These are phyloP conservation scores for Amblyraja radiata DNA, from an alignment of 2,797 vertebrate genomes.

Conservation along the genomic window DNA sequence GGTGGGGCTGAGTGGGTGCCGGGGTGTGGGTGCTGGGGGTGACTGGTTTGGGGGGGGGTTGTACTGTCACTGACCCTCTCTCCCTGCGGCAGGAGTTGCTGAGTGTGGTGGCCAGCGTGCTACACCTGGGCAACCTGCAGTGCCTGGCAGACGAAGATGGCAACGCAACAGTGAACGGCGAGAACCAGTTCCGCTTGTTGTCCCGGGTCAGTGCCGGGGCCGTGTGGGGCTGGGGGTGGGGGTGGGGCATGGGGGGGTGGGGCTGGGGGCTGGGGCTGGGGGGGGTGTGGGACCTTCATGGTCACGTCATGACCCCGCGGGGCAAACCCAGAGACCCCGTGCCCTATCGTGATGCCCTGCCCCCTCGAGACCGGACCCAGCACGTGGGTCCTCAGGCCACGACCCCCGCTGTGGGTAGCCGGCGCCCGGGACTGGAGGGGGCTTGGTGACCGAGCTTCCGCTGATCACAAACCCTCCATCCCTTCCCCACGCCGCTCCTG, in stretches of 20 bases:
- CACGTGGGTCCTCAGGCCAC: rapidly evolving
- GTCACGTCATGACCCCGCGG: too few relatives aligned
- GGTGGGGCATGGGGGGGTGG: too few relatives aligned
- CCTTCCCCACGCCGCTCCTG: too few relatives aligned
- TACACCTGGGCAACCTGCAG: constrained; percentile 90
- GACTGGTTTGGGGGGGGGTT: neutral
- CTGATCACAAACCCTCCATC: neutral
- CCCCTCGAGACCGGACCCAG: neutral
- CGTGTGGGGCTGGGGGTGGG: rapidly evolving
- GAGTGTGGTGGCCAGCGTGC: constrained; percentile 86
- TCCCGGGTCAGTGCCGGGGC: constrained; percentile 68
- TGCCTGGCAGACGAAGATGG: constrained; percentile 80
- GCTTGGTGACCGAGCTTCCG: too few relatives aligned
- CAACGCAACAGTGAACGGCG: constrained; percentile 75
- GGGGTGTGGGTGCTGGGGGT: neutral
- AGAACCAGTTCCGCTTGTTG: constrained; percentile 92
- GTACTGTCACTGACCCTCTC: neutral
- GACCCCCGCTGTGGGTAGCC: too few relatives aligned
- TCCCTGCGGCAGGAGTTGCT: constrained; percentile 70
- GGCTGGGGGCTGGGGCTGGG: too few relatives aligned
- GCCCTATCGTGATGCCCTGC: neutral
- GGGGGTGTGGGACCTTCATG: too few relatives aligned
- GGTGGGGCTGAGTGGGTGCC: neutral
- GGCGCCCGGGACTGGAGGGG: too few relatives aligned
- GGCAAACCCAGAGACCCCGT: too few relatives aligned